Percentiles rank a stretch among this genome's conserved stretches.
Evolutionary conservation across 2,888 invertebrate genomes (phyloP).

Genomic region (Merodon equestris): DNA sequence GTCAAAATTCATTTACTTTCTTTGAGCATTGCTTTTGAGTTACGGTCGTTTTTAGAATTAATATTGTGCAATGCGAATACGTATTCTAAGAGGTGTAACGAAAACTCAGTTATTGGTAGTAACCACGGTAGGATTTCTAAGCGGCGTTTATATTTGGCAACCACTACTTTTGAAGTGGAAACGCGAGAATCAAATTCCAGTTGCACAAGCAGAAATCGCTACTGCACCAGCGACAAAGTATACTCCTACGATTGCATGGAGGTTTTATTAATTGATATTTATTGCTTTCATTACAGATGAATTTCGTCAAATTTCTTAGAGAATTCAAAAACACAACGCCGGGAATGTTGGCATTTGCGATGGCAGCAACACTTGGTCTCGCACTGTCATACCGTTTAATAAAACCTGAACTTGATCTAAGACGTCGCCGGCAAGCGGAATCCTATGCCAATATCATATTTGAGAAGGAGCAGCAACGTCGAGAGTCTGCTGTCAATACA

Average conservation of each 20-base stretch:
- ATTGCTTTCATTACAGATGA: conserved; percentile 74
- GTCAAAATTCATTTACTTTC: too few relatives aligned
- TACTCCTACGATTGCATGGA: background rate
- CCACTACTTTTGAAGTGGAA: conserved; percentile 75
- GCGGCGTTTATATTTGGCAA: conserved; percentile 79
- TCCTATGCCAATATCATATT: conserved; percentile 76
- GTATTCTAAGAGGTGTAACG: conserved; percentile 77
- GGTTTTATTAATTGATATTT: background rate
- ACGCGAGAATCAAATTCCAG: conserved; percentile 64
- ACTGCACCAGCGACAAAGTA: conserved; percentile 23
- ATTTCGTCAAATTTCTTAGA: conserved; percentile 72
- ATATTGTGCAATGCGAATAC: conserved; percentile 75
- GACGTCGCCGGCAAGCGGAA: conserved; percentile 74
- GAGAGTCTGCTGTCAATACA: background rate
- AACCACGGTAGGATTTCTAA: conserved; percentile 75
- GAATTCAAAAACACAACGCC: conserved; percentile 71
- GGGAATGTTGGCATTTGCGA: conserved; percentile 74
- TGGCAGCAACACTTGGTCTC: conserved; percentile 72
- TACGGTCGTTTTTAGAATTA: background rate
- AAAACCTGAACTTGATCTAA: conserved; percentile 72
- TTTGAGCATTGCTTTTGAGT: background rate
- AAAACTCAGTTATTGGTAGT: conserved; percentile 77
- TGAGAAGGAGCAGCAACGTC: conserved; percentile 72
- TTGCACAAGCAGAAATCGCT: too few relatives aligned
- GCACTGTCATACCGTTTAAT: conserved; percentile 72